Evolutionary conservation across 2,888 invertebrate genomes (phyloP), one percentile per base, ranked within the genome.

Genomic region (Agonopterix arenella): DNA sequence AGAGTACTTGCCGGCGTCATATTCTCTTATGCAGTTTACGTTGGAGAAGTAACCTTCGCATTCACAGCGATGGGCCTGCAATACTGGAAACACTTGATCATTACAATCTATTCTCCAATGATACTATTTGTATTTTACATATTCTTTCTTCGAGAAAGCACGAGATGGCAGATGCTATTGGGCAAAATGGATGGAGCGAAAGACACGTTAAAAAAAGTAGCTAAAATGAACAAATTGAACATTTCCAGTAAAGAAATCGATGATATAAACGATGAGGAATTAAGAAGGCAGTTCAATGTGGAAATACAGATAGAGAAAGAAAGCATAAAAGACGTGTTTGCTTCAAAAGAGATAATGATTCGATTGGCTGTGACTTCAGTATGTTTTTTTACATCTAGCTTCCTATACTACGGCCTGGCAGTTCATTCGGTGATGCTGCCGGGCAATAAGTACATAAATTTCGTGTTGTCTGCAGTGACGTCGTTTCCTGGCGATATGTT

Each of bases 401-500:
- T 84, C 47, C 60, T 82, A 0, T 84, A 84, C 46, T 84, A 81
- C 40, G 84, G 84, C 0, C 60, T 76, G 48, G 62, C 78, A 8
- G 70, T 84, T 0, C 76, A 84, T 53, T 72, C 78, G 2, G 74
- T 83, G 4, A 59, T 79, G 4, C 51, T 84, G 37, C 84, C 84
- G 1, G 84, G 84, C 40, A 73, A 83, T 50, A 84, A 84, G 61
- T 84, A 84, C 43, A 74, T 68, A 0, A 84, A 84, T 56, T 84
- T 84, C 47, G 68, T 82, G 45, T 53, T 84, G 18, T 54, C 78
- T 2, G 72, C 84, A 0, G 44, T 81, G 2, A 69, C 76, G 1
- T 77, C 84, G 0, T 83, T 84, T 45, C 84, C 84, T 36, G 84
- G 84, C 40, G 84, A 84, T 57, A 13, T 82, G 1, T 53, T 84